phyloP scores from a whole-genome alignment of 2,888 invertebrate genomes.

The Drosophila maculinotata region DNA sequence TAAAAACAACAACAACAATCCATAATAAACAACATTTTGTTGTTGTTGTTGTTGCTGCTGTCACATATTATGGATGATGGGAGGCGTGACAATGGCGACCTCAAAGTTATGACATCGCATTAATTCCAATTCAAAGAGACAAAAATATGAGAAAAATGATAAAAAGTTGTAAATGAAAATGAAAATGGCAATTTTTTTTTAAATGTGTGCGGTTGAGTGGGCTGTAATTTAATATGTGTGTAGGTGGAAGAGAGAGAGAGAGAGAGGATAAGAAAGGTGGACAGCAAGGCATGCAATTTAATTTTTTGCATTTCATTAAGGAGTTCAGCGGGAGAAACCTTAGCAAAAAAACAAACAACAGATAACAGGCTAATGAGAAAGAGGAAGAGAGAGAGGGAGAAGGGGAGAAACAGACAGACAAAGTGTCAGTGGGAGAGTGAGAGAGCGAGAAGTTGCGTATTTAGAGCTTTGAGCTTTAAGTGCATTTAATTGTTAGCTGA shows the following conservation, averaged over 20 bases:
- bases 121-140: conserved; percentile 7
- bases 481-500: neutral
- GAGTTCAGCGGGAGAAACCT: conserved; percentile 8
- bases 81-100: conserved; percentile 41
- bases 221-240: conserved; percentile 32
- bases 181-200: conserved; percentile 51
- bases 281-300: conserved; percentile 1
- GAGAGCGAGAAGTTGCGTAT: neutral
- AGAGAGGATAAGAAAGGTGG: conserved; percentile 1
- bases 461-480: neutral
- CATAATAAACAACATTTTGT: conserved; percentile 17
- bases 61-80: conserved; percentile 35
- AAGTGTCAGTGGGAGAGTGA: neutral
- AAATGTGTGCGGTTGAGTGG: conserved; percentile 54
- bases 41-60: conserved; percentile 34
- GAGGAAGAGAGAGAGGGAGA: too few relatives aligned
- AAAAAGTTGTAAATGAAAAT: conserved; percentile 39
- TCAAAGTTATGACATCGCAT: conserved; percentile 55
- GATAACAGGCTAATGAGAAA: neutral
- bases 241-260: neutral
- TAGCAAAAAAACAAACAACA: neutral
- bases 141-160: conserved; percentile 21
- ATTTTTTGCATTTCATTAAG: conserved; percentile 8
- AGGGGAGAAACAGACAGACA: neutral
- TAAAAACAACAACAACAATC: conserved; percentile 30